These are phyloP conservation scores for Miltochrista miniata DNA, from an alignment of 2,888 invertebrate species.

Conservation along the genomic window DNA sequence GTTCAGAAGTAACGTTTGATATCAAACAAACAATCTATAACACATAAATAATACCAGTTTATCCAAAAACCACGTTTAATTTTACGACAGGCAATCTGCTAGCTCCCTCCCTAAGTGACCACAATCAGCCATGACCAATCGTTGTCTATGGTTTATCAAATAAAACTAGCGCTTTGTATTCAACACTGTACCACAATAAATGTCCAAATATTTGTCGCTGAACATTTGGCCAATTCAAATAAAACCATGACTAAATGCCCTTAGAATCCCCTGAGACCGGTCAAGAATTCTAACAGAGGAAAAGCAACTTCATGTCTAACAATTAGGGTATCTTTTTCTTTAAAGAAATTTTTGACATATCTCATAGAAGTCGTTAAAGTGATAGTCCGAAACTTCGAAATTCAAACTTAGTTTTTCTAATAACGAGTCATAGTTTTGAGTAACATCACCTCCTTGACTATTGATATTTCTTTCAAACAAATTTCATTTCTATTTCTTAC, in stretches of 20 bases:
- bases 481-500: neutral
- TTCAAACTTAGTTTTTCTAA: constrained; percentile 34
- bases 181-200: constrained; percentile 76
- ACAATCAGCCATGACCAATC: constrained; percentile 66
- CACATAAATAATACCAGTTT: neutral
- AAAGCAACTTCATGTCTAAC: constrained; percentile 29
- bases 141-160: constrained; percentile 50
- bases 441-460: constrained; percentile 22
- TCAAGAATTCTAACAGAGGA: constrained; percentile 48
- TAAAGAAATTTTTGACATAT: neutral
- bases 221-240: constrained; percentile 77
- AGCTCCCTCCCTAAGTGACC: constrained; percentile 40
- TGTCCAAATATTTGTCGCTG: constrained; percentile 81
- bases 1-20: too few species aligned
- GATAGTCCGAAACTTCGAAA: constrained; percentile 34
- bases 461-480: neutral
- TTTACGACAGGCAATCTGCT: constrained; percentile 13
- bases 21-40: neutral
- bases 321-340: constrained; percentile 16
- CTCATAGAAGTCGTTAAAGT: constrained; percentile 12
- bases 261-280: constrained; percentile 74
- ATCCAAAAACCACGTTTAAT: constrained; percentile 10
- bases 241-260: constrained; percentile 78
- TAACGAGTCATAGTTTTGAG: constrained; percentile 36
- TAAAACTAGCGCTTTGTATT: constrained; percentile 74